Percentiles rank a stretch among this genome's conserved stretches.
Conservation (phyloP, 2,797 vertebrate genomes). For the Paedocypris micromegethes region DNA sequence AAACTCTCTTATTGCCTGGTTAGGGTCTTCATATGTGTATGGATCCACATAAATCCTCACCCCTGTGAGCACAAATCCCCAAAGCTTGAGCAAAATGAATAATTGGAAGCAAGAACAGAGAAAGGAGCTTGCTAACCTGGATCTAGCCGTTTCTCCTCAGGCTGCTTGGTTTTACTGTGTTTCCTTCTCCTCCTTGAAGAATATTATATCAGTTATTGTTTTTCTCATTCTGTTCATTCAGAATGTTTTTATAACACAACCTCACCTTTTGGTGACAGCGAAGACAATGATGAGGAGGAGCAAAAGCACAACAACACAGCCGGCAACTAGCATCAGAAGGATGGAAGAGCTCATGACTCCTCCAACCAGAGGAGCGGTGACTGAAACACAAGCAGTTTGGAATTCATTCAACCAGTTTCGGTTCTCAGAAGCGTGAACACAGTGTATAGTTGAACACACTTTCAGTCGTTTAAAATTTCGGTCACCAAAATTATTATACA, state of each 20-base stretch:
- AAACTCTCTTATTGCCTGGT: constrained; percentile 95
- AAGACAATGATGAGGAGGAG: constrained; percentile 94
- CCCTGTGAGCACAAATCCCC: constrained; percentile 61
- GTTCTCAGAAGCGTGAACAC: too few species aligned
- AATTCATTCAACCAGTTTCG: not conserved
- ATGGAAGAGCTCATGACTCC: constrained; percentile 94
- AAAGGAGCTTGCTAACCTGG: constrained; percentile 73
- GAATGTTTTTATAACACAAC: not conserved
- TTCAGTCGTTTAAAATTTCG: too few species aligned
- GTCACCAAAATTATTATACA: too few species aligned
- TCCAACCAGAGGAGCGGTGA: constrained; percentile 89
- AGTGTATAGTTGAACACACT: too few species aligned
- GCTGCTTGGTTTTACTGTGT: constrained; percentile 97
- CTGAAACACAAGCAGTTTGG: constrained; percentile 57
- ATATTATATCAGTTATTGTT: not conserved
- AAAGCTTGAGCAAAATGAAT: not conserved
- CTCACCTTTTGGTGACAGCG: constrained; percentile 91
- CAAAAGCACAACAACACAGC: constrained; percentile 85
- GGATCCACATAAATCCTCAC: constrained; percentile 97
- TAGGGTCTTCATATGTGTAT: constrained; percentile 96
- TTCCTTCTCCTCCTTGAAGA: constrained; percentile 82
- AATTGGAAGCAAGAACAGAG: too few species aligned
- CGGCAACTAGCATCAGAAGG: constrained; percentile 88
- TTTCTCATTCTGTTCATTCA: not conserved
- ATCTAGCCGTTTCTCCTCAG: constrained; percentile 94